Base-by-base conservation (phyloP, 2,797 vertebrate species). In the Sebastiscus albofasciatus region DNA sequence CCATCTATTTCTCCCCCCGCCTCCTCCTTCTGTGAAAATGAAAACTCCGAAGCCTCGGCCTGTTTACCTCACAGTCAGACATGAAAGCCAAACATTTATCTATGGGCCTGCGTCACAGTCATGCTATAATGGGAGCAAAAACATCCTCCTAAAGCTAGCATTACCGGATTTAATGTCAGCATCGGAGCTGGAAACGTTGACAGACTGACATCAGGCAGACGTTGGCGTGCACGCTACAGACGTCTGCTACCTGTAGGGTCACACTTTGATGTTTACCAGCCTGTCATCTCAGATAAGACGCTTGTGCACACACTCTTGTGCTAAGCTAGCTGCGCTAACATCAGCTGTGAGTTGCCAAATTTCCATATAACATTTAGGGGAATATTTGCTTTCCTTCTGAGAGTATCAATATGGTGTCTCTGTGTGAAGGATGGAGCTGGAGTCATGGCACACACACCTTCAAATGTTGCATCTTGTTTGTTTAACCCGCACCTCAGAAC, bases 81-180 rank as follows among this genome's bases (percentile, higher is more conserved):
- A 87, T 82, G 79, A 91, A 90, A 89, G 82, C 54, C 81, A 87
- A 80, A 87, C 80, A 79, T 82, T 79, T 80, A 78, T 75, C 81
- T 60, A 24, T 12, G 78, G 54, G 20, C 29, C 60, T 67, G 68
- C 64, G 54, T 86, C 81, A 78, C 72, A 22, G 70, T 82, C 78
- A 49, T 0, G 82, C 87, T 72, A 16, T 68, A 68, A 80, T 22
- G 22, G 33, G 31, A 13, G 71, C 67, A 59, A 46, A 79, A 75
- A 69, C 62, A 6, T 39, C 65, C 55, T 82, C 60, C 14, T 8
- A 29, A 59, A 60, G 66, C 70, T 13, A 29, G 49, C 31, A 3
- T 5, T 7, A 59, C 75, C 24, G 42, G 33, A 22, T 67, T 68
- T 71, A 73, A 72, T 59, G 62, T 75, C 75, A 14, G 56, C 36